These are phyloP conservation scores for Spea hammondii DNA, from an alignment of 2,797 vertebrate species.

Conservation along the genomic window DNA sequence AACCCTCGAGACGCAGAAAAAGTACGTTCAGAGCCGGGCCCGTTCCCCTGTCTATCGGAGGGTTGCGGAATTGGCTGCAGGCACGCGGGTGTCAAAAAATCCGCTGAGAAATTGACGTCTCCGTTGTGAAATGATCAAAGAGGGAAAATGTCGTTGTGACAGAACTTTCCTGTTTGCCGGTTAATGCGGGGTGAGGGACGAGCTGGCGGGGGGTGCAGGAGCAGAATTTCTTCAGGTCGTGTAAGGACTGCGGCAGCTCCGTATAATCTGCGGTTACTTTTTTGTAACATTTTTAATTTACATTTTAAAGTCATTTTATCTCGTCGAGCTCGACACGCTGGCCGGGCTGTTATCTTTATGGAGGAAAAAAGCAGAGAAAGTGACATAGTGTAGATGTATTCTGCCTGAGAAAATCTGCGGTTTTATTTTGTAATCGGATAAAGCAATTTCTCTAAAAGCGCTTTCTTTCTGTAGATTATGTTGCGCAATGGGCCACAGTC, in stretches of 20 bases:
- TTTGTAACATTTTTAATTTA: neutral
- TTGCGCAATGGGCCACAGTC: too few species aligned
- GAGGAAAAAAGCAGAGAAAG: neutral
- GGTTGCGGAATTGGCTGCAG: constrained; percentile 32
- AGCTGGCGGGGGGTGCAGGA: constrained; percentile 28
- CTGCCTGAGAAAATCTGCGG: neutral
- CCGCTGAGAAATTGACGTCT: constrained; percentile 46
- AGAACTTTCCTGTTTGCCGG: constrained; percentile 30
- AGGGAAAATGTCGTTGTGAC: constrained; percentile 33
- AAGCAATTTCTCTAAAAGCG: constrained; percentile 6
- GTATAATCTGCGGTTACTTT: constrained; percentile 9
- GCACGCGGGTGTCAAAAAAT: constrained; percentile 18
- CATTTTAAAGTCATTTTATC: neutral
- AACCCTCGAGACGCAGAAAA: constrained; percentile 1
- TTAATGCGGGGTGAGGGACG: constrained; percentile 23
- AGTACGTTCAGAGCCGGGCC: constrained; percentile 19
- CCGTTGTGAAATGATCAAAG: constrained; percentile 45
- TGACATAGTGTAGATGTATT: neutral
- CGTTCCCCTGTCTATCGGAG: neutral
- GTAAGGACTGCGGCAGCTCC: constrained; percentile 21
- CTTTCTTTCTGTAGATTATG: too few species aligned
- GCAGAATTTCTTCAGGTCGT: constrained; percentile 20
- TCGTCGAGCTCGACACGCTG: neutral
- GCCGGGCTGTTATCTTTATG: neutral
- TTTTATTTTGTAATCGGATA: neutral